phyloP scores from a whole-genome alignment of 2,113 vertebrate species.

The Synodontis membranacea region DNA sequence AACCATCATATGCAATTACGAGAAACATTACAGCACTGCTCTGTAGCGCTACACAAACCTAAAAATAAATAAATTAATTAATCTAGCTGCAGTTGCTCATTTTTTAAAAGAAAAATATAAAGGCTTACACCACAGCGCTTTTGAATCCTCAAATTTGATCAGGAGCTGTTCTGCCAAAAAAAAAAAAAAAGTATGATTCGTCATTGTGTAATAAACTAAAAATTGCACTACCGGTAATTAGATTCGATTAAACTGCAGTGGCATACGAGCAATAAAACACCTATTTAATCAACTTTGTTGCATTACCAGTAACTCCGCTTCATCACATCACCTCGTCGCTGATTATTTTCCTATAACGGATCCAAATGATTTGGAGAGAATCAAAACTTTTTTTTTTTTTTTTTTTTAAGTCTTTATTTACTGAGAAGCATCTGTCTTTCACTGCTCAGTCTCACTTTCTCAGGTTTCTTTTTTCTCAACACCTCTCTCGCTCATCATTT shows the following conservation, averaged over 20 bases:
- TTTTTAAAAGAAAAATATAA: background rate
- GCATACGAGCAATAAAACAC: background rate
- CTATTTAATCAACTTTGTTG: background rate
- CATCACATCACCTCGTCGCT: background rate
- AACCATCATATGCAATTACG: background rate
- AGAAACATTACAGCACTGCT: background rate
- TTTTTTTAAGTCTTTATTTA: background rate
- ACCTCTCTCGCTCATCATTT: slow-evolving; percentile 43
- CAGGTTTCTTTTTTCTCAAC: background rate
- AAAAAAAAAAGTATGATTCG: too few relatives aligned
- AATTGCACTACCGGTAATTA: background rate
- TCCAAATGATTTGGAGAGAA: background rate
- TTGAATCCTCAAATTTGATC: background rate
- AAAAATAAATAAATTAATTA: background rate
- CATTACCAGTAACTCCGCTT: background rate
- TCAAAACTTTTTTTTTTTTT: background rate
- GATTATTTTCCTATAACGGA: background rate
- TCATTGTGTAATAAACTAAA: too few relatives aligned
- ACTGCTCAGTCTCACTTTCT: slow-evolving; percentile 20
- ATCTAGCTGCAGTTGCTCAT: background rate
- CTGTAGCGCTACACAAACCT: background rate
- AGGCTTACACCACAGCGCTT: background rate
- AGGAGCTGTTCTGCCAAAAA: background rate
- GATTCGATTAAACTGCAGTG: background rate
- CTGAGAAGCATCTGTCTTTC: slow-evolving; percentile 31